Conservation (phyloP, 2,113 vertebrate genomes). For the Chionis minor region DNA sequence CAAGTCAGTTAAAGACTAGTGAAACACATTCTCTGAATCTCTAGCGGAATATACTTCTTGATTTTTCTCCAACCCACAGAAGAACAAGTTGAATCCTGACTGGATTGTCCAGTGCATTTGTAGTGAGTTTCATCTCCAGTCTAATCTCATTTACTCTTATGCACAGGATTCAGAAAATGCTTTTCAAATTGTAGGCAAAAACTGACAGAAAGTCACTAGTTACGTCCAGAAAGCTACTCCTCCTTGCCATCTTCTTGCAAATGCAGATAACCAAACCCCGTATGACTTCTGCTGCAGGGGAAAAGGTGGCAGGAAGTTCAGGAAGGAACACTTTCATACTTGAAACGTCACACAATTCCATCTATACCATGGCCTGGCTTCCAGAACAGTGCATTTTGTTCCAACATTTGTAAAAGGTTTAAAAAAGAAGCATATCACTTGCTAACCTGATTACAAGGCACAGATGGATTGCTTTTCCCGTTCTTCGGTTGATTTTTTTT, state of each 20-base stretch:
- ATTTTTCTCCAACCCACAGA: background rate
- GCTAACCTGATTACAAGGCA: background rate
- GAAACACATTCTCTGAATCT: background rate
- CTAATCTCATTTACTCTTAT: background rate
- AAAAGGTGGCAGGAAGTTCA: background rate
- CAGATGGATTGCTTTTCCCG: background rate
- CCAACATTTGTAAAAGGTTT: background rate
- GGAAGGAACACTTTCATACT: background rate
- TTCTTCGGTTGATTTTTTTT: background rate
- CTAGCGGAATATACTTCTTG: background rate
- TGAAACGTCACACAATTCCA: background rate
- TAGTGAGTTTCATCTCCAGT: background rate
- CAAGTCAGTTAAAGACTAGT: background rate
- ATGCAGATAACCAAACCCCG: background rate
- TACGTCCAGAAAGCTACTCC: background rate
- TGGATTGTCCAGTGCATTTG: background rate
- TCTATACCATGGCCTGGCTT: background rate
- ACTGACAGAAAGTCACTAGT: background rate
- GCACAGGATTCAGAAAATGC: background rate
- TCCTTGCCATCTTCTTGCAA: background rate
- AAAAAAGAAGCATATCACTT: background rate
- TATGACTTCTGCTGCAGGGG: background rate
- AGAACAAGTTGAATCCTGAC: background rate
- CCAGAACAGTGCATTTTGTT: background rate
- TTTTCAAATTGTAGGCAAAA: background rate